Evolutionary conservation across 23 tunicate genomes (phyloP).

Genomic region (Corella eumyota): DNA sequence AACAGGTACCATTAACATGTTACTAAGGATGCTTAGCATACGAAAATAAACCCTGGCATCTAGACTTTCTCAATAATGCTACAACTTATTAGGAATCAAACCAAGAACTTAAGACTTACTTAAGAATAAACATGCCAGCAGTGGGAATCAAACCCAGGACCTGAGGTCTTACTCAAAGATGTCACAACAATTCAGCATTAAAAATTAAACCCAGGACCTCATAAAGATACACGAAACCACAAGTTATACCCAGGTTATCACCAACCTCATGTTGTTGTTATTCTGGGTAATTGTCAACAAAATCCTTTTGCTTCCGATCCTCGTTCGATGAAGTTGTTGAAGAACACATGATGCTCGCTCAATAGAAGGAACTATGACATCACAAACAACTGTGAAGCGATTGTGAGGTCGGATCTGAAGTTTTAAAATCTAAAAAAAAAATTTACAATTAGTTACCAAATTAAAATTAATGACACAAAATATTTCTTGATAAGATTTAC

Average conservation of each 20-base stretch:
- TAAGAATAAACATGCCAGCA: not conserved
- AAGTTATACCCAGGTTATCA: too few relatives aligned
- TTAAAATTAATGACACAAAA: not conserved
- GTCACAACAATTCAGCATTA: too few relatives aligned
- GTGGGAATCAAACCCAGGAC: too few relatives aligned
- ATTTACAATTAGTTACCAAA: not conserved
- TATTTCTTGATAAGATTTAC: constrained; percentile 6
- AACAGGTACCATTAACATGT: too few relatives aligned
- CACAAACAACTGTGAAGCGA: constrained; percentile 81
- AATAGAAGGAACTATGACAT: constrained; percentile 43
- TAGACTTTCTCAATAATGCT: too few relatives aligned
- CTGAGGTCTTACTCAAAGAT: too few relatives aligned
- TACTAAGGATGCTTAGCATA: too few relatives aligned
- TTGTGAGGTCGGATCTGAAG: constrained; percentile 72
- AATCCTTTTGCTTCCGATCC: constrained; percentile 63
- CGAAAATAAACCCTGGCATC: too few relatives aligned
- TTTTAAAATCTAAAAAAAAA: constrained; percentile 24
- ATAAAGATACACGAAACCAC: too few relatives aligned
- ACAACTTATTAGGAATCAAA: not conserved
- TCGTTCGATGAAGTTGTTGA: constrained; percentile 40
- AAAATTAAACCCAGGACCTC: too few relatives aligned
- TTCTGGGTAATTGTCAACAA: constrained; percentile 58
- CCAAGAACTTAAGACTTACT: not conserved
- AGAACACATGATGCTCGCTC: constrained; percentile 37
- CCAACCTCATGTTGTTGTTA: constrained; percentile 4